These are phyloP conservation scores for Upupa epops DNA, from an alignment of 2,113 vertebrate species.

Conservation along the genomic window DNA sequence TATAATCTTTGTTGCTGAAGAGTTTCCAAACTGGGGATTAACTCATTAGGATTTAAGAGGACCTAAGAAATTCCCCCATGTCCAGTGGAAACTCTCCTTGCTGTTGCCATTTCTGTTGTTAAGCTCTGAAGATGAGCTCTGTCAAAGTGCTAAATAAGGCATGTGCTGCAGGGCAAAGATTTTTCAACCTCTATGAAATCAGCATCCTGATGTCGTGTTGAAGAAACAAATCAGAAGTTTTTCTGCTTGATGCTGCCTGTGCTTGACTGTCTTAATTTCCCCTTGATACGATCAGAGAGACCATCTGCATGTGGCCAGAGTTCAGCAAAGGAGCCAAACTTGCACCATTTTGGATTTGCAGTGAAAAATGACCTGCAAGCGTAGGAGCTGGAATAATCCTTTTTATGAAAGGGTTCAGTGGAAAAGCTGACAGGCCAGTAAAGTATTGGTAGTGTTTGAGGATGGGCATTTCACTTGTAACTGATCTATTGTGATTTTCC, in stretches of 20 bases:
- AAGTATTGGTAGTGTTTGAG: not conserved
- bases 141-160: not conserved
- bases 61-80: not conserved
- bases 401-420: not conserved
- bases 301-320: not conserved
- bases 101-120: not conserved
- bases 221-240: not conserved
- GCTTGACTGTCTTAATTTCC: not conserved
- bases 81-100: not conserved
- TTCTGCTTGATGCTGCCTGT: not conserved
- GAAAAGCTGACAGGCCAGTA: constrained; percentile 18
- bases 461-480: not conserved
- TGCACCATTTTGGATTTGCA: not conserved
- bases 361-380: not conserved
- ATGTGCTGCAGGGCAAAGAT: not conserved
- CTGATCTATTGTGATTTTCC: not conserved
- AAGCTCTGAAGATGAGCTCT: not conserved
- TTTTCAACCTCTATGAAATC: not conserved
- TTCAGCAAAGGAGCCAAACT: not conserved
- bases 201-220: not conserved
- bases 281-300: not conserved
- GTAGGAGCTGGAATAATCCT: constrained; percentile 25
- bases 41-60: not conserved
- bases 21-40: not conserved
- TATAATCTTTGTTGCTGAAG: not conserved